Base-by-base conservation (phyloP, 2,797 vertebrate species). In the Mormyrops boulengeri region DNA sequence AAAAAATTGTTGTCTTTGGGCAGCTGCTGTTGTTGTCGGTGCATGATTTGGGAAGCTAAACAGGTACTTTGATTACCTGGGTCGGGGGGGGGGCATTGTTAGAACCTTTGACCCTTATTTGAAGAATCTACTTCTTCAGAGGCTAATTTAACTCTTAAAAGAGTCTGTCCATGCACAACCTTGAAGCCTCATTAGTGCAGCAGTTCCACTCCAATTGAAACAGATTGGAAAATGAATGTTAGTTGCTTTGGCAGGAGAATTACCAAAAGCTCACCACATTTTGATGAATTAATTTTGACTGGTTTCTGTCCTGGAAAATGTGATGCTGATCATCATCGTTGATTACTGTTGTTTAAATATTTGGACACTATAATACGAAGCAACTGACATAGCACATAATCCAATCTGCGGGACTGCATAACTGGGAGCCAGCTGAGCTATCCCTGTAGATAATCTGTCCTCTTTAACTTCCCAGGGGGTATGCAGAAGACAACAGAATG, bases 121-220 rank as follows among this genome's bases (percentile, higher is more conserved):
- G 34, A 87, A 87, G 86, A 87, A 60, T 38, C 52, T 30, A 9
- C 26, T 60, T 57, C 52, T 87, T 87, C 52, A 41, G 50, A 41
- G 52, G 85, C 85, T 87, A 87, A 57, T 87, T 87, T 87, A 41
- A 57, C 49, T 87, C 86, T 87, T 87, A n/a, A 57, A 57, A 87
- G 86, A 87, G 86, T 87, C 30, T 60, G 30, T n/a, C 52, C 53
- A 17, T 41, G 34, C 30, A 2, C 34, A 52, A 87, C 86, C 34
- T 60, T 87, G 9, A 60, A 14, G 19, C 2, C 53, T 87, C 52
- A 60, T 87, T 87, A 87, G 53, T 44, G 86, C 53, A 60, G 85
- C 26, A 38, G 34, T 38, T 34, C 19, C 12, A n/a, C 30, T 57
- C 12, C 86, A 87, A 87, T 87, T 87, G 60, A 44, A 82, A 82